Conservation (phyloP, 2,113 vertebrate genomes). For the Chloropsis cyanopogon region DNA sequence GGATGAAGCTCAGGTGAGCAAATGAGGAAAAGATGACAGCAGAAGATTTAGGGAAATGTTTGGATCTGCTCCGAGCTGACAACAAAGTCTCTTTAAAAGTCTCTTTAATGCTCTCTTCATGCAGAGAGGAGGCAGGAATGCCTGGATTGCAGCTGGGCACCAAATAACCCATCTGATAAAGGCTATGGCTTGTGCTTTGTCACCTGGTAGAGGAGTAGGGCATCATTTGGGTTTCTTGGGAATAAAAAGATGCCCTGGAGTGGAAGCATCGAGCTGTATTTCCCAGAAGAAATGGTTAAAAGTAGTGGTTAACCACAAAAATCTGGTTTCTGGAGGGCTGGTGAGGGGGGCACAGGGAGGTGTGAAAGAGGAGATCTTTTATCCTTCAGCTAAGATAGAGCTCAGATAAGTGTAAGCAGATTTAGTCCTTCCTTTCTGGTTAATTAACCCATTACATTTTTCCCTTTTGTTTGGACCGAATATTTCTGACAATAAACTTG, state of each 20-base stretch:
- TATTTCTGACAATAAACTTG: background rate
- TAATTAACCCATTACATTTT: background rate
- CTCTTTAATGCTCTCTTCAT: fast-evolving
- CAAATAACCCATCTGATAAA: background rate
- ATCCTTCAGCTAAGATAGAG: background rate
- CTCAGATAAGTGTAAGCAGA: background rate
- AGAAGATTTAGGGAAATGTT: background rate
- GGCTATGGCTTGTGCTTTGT: background rate
- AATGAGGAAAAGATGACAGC: background rate
- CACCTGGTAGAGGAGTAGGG: background rate
- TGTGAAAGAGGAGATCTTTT: background rate
- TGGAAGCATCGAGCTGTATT: background rate
- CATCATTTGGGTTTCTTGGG: background rate
- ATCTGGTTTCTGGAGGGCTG: background rate
- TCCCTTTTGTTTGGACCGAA: background rate
- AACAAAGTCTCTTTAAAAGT: background rate
- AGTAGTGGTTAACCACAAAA: background rate
- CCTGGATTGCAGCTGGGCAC: background rate
- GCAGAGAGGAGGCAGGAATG: background rate
- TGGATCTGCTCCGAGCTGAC: background rate
- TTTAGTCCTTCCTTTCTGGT: background rate
- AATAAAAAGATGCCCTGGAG: background rate
- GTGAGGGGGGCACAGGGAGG: background rate
- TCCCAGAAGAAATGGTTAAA: background rate
- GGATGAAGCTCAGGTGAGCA: background rate